Conservation (phyloP, 2,113 vertebrate genomes). For the Anguilla rostrata region DNA sequence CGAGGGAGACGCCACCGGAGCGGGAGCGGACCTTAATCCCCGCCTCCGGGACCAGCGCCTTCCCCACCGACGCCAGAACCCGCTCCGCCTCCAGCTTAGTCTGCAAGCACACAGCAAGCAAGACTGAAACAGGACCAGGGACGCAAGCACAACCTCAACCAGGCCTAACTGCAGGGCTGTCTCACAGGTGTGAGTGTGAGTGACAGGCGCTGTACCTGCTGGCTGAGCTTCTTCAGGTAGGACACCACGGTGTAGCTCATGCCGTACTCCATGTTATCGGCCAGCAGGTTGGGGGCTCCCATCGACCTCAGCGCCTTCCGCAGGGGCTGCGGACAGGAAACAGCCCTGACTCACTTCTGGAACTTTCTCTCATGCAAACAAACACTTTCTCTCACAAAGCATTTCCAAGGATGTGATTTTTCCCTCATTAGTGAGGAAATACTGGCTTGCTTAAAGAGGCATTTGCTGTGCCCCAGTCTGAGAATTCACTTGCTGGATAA, state of each 20-base stretch:
- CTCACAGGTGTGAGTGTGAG: neutral
- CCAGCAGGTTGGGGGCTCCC: conserved; percentile 93
- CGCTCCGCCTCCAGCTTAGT: conserved; percentile 94
- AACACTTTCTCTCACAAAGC: neutral
- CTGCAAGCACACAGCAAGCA: conserved; percentile 67
- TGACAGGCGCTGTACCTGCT: conserved; percentile 76
- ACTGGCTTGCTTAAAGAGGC: too few relatives aligned
- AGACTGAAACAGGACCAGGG: neutral
- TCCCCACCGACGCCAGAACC: conserved; percentile 86
- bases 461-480: too few relatives aligned
- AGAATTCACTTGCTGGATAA: too few relatives aligned
- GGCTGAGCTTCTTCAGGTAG: conserved; percentile 97
- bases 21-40: conserved; percentile 91
- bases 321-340: conserved; percentile 73
- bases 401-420: neutral
- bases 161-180: too few relatives aligned
- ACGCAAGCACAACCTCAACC: too few relatives aligned
- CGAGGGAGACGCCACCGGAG: conserved; percentile 79
- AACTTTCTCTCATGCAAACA: neutral
- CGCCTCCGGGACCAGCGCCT: conserved; percentile 79
- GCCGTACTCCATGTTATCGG: conserved; percentile 95
- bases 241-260: conserved; percentile 97
- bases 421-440: neutral
- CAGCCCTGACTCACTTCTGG: conserved; percentile 3
- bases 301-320: conserved; percentile 96